A percentile compares a stretch with the other conserved stretches of the same genome.
These are phyloP conservation scores for Collichthys lucidus DNA, from an alignment of 2,113 vertebrate genomes.

Conservation along the genomic window DNA sequence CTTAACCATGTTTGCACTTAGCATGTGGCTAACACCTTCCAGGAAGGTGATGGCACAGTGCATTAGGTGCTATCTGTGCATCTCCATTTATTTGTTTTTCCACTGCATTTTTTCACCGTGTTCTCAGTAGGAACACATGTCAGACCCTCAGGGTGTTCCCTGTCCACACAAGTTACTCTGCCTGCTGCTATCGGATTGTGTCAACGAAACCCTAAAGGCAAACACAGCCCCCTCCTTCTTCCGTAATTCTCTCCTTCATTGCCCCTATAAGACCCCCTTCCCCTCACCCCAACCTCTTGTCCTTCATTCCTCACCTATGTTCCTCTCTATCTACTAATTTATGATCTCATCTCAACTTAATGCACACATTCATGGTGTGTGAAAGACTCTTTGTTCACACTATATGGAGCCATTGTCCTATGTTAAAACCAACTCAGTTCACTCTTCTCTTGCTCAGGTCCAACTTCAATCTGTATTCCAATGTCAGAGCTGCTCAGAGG, in stretches of 20 bases:
- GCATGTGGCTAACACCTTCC: slow-evolving; percentile 32
- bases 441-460: slow-evolving; percentile 37
- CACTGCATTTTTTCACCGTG: slow-evolving; percentile 3
- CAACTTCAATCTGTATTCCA: slow-evolving; percentile 49
- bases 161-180: slow-evolving; percentile 61
- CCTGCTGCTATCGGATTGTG: slow-evolving; percentile 48
- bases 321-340: slow-evolving; percentile 48
- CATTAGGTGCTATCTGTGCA: slow-evolving; percentile 20
- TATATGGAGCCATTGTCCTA: slow-evolving; percentile 73
- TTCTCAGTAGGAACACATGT: slow-evolving; percentile 64
- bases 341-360: slow-evolving; percentile 61
- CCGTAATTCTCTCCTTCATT: slow-evolving; percentile 10
- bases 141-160: slow-evolving; percentile 57
- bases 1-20: background rate
- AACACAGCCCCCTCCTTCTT: slow-evolving; percentile 28
- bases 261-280: slow-evolving; percentile 34
- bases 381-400: slow-evolving; percentile 75
- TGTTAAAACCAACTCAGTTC: slow-evolving; percentile 27
- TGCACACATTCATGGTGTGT: slow-evolving; percentile 62
- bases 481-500: slow-evolving; percentile 42
- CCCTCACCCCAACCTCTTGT: slow-evolving; percentile 1
- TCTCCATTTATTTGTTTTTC: slow-evolving; percentile 1
- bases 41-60: slow-evolving; percentile 9
- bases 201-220: slow-evolving; percentile 55
- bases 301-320: slow-evolving; percentile 58